phyloP scores from a whole-genome alignment of 2,888 invertebrate genomes.

The Hipparchia sbordonii region DNA sequence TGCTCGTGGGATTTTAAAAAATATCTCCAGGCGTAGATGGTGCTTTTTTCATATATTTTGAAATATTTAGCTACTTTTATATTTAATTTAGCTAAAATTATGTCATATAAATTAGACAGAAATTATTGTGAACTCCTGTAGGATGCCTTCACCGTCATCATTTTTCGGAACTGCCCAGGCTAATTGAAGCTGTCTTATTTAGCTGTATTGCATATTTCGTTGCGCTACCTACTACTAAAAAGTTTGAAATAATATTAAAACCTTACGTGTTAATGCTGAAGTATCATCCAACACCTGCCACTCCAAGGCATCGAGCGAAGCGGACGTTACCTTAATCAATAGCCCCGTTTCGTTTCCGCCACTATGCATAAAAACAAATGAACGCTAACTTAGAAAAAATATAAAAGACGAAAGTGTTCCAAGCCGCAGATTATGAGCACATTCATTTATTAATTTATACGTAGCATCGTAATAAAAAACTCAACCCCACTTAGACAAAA shows the following conservation, averaged over 20 bases:
- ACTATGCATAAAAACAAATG: slow-evolving; percentile 77
- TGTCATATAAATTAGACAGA: too few species aligned
- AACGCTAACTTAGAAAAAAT: slow-evolving; percentile 65
- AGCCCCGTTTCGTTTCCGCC: slow-evolving; percentile 71
- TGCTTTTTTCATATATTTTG: too few species aligned
- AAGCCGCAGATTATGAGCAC: slow-evolving; percentile 79
- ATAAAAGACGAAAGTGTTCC: slow-evolving; percentile 82
- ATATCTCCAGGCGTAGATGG: too few species aligned
- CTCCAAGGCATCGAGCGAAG: slow-evolving; percentile 38
- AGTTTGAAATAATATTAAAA: not conserved
- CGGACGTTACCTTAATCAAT: slow-evolving; percentile 68
- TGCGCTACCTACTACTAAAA: not conserved
- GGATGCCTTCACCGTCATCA: not conserved
- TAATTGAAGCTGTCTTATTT: not conserved
- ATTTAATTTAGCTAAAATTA: too few species aligned
- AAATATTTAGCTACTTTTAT: too few species aligned
- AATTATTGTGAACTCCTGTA: too few species aligned
- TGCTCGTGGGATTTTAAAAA: too few species aligned
- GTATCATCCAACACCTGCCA: slow-evolving; percentile 68
- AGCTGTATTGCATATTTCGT: not conserved
- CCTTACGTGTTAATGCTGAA: slow-evolving; percentile 41
- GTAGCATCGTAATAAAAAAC: slow-evolving; percentile 76
- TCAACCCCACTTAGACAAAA: slow-evolving; percentile 75
- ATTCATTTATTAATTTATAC: slow-evolving; percentile 83
- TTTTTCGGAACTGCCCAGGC: not conserved